A percentile compares a stretch with the other conserved stretches of the same genome.
phyloP scores from a whole-genome alignment of 2,888 invertebrate species.

The Netelia melanura region DNA sequence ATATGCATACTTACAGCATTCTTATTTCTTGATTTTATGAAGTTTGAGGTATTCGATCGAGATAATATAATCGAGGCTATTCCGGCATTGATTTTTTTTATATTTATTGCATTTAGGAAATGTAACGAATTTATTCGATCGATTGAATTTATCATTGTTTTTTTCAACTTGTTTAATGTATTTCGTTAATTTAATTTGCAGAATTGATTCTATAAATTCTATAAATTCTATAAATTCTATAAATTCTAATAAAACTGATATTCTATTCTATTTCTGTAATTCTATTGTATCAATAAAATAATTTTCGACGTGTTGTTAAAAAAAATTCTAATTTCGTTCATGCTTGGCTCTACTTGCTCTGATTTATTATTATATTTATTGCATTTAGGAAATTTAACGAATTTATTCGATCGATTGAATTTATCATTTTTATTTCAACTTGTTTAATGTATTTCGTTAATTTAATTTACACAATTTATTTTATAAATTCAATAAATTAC shows the following conservation, averaged over 20 bases:
- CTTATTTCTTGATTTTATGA: too few relatives aligned
- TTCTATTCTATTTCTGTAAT: too few relatives aligned
- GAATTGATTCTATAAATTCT: too few relatives aligned
- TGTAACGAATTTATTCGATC: background rate
- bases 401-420: background rate
- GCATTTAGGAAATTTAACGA: background rate
- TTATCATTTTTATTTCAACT: background rate
- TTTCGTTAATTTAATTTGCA: background rate
- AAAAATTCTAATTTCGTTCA: too few relatives aligned
- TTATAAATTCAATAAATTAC: background rate
- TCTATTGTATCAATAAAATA: too few relatives aligned
- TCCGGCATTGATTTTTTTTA: background rate
- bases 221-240: too few relatives aligned
- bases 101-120: background rate
- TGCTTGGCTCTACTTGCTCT: too few relatives aligned
- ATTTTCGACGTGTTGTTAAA: too few relatives aligned
- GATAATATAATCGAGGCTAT: too few relatives aligned
- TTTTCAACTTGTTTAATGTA: background rate
- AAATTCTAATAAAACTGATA: too few relatives aligned
- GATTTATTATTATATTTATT: background rate
- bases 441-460: background rate
- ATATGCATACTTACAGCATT: background rate
- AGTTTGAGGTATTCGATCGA: too few relatives aligned
- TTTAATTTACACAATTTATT: background rate
- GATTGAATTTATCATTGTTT: background rate